Conservation (phyloP, 2,113 vertebrate species). For the Puma concolor region DNA sequence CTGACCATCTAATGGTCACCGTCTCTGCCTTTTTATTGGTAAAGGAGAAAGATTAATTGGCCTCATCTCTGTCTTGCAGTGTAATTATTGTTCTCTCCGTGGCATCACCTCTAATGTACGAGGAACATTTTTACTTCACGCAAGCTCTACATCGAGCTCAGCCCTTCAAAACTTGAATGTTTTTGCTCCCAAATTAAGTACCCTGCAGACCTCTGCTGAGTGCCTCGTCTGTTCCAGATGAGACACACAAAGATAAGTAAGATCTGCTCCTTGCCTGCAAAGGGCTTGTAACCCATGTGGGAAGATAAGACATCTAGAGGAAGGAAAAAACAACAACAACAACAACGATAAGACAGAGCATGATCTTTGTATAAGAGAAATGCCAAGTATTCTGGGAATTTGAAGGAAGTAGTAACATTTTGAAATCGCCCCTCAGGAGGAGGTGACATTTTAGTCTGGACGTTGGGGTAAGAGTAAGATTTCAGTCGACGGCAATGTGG, state of each 20-base stretch:
- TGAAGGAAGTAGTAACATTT: not conserved
- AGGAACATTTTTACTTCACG: not conserved
- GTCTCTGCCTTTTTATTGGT: not conserved
- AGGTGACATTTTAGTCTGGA: not conserved
- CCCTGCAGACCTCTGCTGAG: not conserved
- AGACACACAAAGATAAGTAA: not conserved
- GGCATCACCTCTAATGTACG: not conserved
- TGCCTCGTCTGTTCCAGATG: not conserved
- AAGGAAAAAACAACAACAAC: not conserved
- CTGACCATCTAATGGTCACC: not conserved
- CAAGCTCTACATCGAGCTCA: not conserved
- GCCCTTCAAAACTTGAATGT: not conserved
- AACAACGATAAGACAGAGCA: not conserved
- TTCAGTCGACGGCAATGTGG: not conserved
- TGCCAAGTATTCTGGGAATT: not conserved
- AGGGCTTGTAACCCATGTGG: not conserved
- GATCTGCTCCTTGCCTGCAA: not conserved
- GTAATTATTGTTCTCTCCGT: not conserved
- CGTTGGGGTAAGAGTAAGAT: not conserved
- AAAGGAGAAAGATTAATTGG: constrained; percentile 21
- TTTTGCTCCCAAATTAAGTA: not conserved
- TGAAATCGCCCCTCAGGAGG: not conserved
- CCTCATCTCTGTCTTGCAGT: not conserved
- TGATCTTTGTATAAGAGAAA: not conserved
- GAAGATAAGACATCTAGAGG: not conserved